phyloP scores from a whole-genome alignment of 2,113 vertebrate species.

The Zosterops borbonicus region DNA sequence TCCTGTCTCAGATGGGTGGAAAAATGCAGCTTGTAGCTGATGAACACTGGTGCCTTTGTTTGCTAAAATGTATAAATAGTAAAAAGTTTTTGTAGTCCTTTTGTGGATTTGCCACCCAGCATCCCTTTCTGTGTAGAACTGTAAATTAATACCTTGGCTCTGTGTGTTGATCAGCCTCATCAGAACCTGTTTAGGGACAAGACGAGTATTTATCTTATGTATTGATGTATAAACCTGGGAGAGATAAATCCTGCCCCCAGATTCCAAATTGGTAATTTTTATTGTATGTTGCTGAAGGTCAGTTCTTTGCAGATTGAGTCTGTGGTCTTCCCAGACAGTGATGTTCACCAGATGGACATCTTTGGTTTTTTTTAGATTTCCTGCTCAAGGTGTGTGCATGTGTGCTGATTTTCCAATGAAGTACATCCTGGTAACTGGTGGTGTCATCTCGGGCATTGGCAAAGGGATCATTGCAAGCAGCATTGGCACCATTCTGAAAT shows the following conservation, averaged over 20 bases:
- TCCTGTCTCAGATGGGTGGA: background rate
- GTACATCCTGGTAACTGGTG: conserved; percentile 81
- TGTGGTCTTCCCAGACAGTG: background rate
- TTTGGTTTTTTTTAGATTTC: conserved; percentile 56
- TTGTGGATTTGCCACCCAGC: background rate
- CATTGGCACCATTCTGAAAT: conserved; percentile 79
- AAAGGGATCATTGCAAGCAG: conserved; percentile 84
- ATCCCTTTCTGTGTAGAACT: background rate
- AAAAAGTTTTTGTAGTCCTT: background rate
- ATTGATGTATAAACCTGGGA: background rate
- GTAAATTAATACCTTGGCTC: background rate
- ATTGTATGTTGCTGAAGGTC: background rate
- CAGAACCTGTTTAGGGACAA: background rate
- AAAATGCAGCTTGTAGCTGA: background rate
- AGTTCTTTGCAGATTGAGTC: background rate
- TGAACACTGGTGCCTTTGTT: background rate
- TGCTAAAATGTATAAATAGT: background rate
- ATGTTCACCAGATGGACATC: background rate
- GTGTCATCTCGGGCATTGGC: conserved; percentile 82
- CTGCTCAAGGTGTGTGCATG: background rate
- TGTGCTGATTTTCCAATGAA: conserved; percentile 70
- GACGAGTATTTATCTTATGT: background rate
- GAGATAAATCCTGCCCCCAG: background rate
- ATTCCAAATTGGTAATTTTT: background rate
- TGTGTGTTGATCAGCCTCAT: background rate